Conservation (phyloP, 2,888 invertebrate genomes). For the Platerodrilus igneus region DNA sequence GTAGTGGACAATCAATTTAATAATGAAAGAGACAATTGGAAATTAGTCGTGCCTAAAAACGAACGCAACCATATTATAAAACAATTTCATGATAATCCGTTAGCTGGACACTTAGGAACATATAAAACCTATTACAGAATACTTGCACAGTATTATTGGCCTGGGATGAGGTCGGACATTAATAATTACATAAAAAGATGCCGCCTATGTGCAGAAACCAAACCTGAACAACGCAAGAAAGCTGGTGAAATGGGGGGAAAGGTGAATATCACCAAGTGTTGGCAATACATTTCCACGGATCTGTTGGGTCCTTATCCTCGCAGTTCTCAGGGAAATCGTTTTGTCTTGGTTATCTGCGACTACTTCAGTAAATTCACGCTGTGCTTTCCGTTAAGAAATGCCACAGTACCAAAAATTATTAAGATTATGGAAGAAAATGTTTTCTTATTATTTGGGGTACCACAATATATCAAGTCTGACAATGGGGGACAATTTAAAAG, state of each 20-base stretch:
- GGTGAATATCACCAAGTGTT: conserved; percentile 17
- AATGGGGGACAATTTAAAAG: conserved; percentile 19
- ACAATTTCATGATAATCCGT: conserved; percentile 29
- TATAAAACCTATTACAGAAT: conserved; percentile 25
- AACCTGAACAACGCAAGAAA: conserved; percentile 24
- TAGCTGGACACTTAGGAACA: conserved; percentile 30
- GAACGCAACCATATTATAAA: conserved; percentile 14
- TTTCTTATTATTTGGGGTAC: conserved; percentile 21
- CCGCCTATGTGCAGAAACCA: conserved; percentile 24
- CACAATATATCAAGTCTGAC: conserved; percentile 14
- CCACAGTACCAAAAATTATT: conserved; percentile 9
- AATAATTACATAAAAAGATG: conserved; percentile 28
- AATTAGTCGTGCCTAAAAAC: conserved; percentile 21
- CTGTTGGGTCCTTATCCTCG: conserved; percentile 27
- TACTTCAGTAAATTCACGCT: conserved; percentile 26
- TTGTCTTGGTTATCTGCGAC: conserved; percentile 23
- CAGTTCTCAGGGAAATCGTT: conserved; percentile 13
- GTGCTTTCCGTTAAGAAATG: conserved; percentile 15
- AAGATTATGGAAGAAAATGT: conserved; percentile 15
- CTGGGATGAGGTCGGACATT: conserved; percentile 28
- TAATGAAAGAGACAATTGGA: conserved; percentile 23
- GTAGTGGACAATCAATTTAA: neutral
- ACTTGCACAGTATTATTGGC: conserved; percentile 29
- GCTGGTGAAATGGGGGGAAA: conserved; percentile 28
- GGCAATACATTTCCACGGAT: conserved; percentile 25